Base-by-base conservation (phyloP, 2,888 invertebrate species). In the Cheilosia soror region DNA sequence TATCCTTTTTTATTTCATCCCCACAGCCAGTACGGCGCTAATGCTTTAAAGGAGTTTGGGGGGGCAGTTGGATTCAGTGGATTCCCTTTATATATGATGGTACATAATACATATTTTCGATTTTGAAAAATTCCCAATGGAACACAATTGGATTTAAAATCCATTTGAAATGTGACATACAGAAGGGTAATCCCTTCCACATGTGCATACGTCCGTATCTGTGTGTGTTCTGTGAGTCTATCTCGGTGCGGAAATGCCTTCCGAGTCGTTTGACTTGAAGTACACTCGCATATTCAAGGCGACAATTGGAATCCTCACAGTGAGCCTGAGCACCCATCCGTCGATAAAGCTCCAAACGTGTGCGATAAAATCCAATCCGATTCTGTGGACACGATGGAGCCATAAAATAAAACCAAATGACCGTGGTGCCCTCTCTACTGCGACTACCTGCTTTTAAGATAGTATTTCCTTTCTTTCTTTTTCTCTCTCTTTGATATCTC, bases 241-340 rank as follows among this genome's bases (percentile, higher is more conserved):
- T 31, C 9, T 37, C 33, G 68, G 53, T 72, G 55, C 60, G 72
- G 66, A 76, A 80, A 85, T 85, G 72, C 76, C 85, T 85, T 85
- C 81, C 85, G 76, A 85, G 51, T 81, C 81, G 81, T 81, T 85
- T 85, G 81, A 85, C 66, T 81, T 85, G 60, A 63, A 85, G 72
- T 68, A 81, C 85, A 51, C 57, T 55, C 53, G 11, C 25, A 47
- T 44, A 62, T 49, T 49, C 47, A 58, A 72, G 49, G 75, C 75
- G 75, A 85, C 85, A 76, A 77, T 81, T 77, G 62, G 76, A 68
- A 77, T 81, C 71, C 66, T 42, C 47, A 42, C 31, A 47, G 44
- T 31, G 47, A 47, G 20, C 20, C 20, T 20, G 20, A 20, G 51
- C 51, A 53, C 44, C 71, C 58, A 60, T 62, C 66, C 55, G 80